Base-by-base conservation (phyloP, 2,113 vertebrate genomes). In the Leuciscus idus region DNA sequence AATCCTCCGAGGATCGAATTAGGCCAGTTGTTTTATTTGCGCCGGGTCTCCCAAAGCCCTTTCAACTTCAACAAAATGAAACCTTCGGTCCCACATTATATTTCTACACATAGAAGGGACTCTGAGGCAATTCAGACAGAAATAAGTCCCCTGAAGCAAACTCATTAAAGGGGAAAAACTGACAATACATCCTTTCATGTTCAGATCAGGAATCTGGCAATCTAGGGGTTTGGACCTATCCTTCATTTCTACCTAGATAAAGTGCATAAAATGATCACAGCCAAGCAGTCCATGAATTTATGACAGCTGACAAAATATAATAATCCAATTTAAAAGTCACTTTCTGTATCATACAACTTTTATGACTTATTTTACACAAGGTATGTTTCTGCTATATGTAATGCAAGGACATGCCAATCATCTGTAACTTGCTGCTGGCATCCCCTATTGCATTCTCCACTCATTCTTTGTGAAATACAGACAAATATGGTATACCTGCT, bases 401-500 rank as follows among this genome's bases (percentile, higher is more conserved):
- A 78, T 61, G 62, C 19, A 59, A 52, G 26, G 46, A 84, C 12
- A 73, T 52, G 73, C 30, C 84, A 78, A 66, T 81, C 59, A 64
- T 64, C 36, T 28, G 59, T 70, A 33, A 55, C 64, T 82, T 70
- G 81, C 81, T 82, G 15, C 64, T 70, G 64, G 15, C 81, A 3
- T 70, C 62, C 62, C 62, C 62, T 13, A 82, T n/a, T 82, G 80
- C 62, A 82, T 70, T 36, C 11, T 52, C 23, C 28, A 50, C 80
- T 26, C 64, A 23, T 52, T 82, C n/a, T 62, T 26, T 62, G 79
- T 23, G n/a, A 81, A 66, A 64, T 81, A 81, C 66, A 74, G 68
- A 74, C 86, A 79, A 84, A 83, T 87, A 82, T 1, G n/a, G 23
- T 75, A 89, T 88, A 85, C 90, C 91, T 91, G 52, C 89, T 92